Base-by-base conservation (phyloP, 2,113 vertebrate genomes). In the Cryptomyrus ogoouensis region DNA sequence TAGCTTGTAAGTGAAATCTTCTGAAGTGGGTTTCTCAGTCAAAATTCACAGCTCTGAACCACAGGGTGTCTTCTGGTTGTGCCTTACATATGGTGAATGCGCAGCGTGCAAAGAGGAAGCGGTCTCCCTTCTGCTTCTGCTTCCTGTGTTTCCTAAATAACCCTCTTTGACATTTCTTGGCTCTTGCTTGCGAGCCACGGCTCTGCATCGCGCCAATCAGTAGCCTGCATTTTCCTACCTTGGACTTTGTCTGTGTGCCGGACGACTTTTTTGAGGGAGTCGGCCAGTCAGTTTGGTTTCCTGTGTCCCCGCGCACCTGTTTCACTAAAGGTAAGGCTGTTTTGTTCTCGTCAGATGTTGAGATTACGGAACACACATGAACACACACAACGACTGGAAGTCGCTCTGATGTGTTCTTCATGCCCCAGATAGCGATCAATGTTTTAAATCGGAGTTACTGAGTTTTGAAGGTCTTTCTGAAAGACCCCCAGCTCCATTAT, bases 261-360 rank as follows among this genome's bases (percentile, higher is more conserved):
- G 44, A 24, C 44, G 7, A 4, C 8, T 47, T 47, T 13, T 24
- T 39, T n/a, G 9, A 21, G 44, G 39, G 42, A 84, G 44, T 7
- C 10, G 9, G 21, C 15, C 31, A 42, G 15, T 91, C 17, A 88
- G 89, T 8, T 89, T 84, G 3, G 3, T 88, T 90, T 90, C 17
- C 74, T 3, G 35, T 19, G 35, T 42, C 74, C 35, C 4, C 3
- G n/a, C 17, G 74, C 35, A 42, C 74, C 91, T 83, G 39, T 56
- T 86, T 87, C 77, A 66, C 91, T 92, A 35, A 94, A 94, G 94
- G 94, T 96, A 94, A 93, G 94, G 87, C 90, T 90, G 89, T 92
- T 93, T 80, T 19, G 2, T 80, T 35, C 46, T 86, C 8, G 3
- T 50, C 24, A 17, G 46, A 3, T 50, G 15, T 50, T 15, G 47